Conservation (phyloP, 1,140 invertebrate genomes). For the Drosophila seguyi region DNA sequence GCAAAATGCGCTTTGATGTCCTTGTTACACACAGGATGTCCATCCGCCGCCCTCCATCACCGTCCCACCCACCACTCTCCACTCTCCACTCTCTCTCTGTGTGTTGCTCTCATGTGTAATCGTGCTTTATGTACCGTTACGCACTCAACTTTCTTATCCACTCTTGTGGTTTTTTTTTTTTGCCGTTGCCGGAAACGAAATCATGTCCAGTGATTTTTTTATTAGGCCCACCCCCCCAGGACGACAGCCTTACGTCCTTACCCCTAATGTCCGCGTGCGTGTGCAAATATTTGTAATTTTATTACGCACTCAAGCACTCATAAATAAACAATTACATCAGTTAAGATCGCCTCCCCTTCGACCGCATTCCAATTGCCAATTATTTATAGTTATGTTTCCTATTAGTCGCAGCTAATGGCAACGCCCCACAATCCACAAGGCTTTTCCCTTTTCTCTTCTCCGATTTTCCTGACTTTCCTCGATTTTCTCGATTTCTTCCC, state of each 20-base stretch:
- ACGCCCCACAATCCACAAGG: not conserved
- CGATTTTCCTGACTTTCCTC: not conserved
- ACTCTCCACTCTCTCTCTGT: not conserved
- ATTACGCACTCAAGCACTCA: constrained; percentile 82
- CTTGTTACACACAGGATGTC: constrained; percentile 69
- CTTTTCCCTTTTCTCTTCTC: not conserved
- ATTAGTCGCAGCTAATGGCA: constrained; percentile 59
- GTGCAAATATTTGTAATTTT: constrained; percentile 84
- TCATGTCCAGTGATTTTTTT: constrained; percentile 77
- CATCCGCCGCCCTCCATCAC: not conserved
- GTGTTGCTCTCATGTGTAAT: constrained; percentile 58
- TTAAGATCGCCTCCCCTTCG: not conserved
- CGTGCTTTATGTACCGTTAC: constrained; percentile 84
- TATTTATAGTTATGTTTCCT: constrained; percentile 80
- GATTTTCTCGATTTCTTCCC: not conserved
- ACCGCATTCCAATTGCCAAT: constrained; percentile 67
- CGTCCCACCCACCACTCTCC: not conserved
- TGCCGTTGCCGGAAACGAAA: constrained; percentile 46
- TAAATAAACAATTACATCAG: constrained; percentile 81
- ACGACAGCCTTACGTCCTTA: constrained; percentile 9
- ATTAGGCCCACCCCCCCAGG: constrained; percentile 31
- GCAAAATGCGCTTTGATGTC: constrained; percentile 83
- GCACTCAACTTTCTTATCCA: constrained; percentile 67
- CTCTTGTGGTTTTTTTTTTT: constrained; percentile 32
- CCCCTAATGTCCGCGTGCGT: constrained; percentile 43